A percentile compares a stretch with the other conserved stretches of the same genome.
Evolutionary conservation across 2,888 invertebrate genomes (phyloP).

Genomic region (Scaptomyza flava): DNA sequence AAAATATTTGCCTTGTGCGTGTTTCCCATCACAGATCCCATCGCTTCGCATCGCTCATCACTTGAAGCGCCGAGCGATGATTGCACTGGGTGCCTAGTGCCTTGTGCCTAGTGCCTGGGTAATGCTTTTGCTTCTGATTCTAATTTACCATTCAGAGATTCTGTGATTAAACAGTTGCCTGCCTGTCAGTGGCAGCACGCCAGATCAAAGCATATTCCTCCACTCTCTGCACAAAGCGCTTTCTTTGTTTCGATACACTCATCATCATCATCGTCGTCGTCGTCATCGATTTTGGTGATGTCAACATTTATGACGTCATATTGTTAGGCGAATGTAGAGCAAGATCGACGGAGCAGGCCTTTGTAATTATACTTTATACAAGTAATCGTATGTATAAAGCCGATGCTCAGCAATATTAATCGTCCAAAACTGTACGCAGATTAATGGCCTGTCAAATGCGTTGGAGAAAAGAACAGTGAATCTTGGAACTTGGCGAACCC

Average conservation of each 20-base stretch:
- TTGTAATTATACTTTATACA: constrained; percentile 16
- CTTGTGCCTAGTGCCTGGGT: not conserved
- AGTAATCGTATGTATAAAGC: constrained; percentile 21
- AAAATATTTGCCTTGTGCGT: constrained; percentile 49
- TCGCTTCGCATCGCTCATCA: constrained; percentile 19
- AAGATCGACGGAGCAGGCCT: constrained; percentile 39
- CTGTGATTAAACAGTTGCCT: constrained; percentile 46
- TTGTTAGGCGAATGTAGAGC: constrained; percentile 39
- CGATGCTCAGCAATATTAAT: constrained; percentile 45
- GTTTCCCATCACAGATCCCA: constrained; percentile 55
- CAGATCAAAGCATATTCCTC: constrained; percentile 65
- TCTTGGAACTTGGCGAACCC: constrained; percentile 12
- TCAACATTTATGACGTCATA: constrained; percentile 65
- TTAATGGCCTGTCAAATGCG: constrained; percentile 40
- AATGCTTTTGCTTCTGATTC: constrained; percentile 1
- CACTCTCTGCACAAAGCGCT: constrained; percentile 39
- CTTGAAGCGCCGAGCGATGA: constrained; percentile 9
- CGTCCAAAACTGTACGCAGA: constrained; percentile 42
- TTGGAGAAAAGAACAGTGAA: constrained; percentile 33
- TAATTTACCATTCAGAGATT: constrained; percentile 11
- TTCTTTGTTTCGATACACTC: constrained; percentile 50
- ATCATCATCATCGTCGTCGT: constrained; percentile 8
- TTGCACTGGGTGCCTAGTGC: not conserved
- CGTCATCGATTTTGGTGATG: constrained; percentile 44
- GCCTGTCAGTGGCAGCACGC: constrained; percentile 60